Base-by-base conservation (phyloP, 2,888 invertebrate genomes). In the Beris morrisii region DNA sequence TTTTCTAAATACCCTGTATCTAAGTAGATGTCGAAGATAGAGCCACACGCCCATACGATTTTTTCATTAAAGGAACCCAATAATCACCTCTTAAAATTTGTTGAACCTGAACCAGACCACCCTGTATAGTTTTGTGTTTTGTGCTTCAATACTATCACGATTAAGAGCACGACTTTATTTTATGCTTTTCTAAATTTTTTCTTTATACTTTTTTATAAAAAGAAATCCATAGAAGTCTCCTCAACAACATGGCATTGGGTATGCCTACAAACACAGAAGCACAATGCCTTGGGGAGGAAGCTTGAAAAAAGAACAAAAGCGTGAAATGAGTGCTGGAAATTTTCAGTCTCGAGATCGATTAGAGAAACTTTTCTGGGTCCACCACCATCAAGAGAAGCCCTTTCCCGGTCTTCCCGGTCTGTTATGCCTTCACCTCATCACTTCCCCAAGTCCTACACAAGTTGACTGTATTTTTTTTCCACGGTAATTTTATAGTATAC, bases 281-380 rank as follows among this genome's bases (percentile, higher is more conserved):
- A 43, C 43, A 56, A 56, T 56, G 43, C 53, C 11, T 15, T 30
- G 12, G 53, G 28, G 53, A 22, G 22, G 15, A 48, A 50, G 58
- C 46, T 44, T 54, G 22, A 45, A 45, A 61, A 63, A 63, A 54
- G 56, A 67, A 61, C 52, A 63, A 67, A 67, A 48, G 67, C 63
- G 48, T 48, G 50, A 67, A 63, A 67, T 55, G 63, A 63, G 63
- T 67, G 67, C 46, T 67, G 67, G 63, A 44, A 67, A 63, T 67
- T 63, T 43, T 63, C 52, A 48, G 61, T 67, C 67, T 67, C 67
- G 46, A 67, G 67, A 63, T 67, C 67, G 67, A 67, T 67, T 67
- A 67, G 61, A 56, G 67, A 55, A 61, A 67, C 55, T 56, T 63
- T 65, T 65, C 57, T n/a, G 38, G 38, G 56, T 56, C 38, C 32